Percentiles rank a stretch among this genome's conserved stretches.
phyloP scores from a whole-genome alignment of 2,888 invertebrate genomes.

The Rhagonycha fulva region DNA sequence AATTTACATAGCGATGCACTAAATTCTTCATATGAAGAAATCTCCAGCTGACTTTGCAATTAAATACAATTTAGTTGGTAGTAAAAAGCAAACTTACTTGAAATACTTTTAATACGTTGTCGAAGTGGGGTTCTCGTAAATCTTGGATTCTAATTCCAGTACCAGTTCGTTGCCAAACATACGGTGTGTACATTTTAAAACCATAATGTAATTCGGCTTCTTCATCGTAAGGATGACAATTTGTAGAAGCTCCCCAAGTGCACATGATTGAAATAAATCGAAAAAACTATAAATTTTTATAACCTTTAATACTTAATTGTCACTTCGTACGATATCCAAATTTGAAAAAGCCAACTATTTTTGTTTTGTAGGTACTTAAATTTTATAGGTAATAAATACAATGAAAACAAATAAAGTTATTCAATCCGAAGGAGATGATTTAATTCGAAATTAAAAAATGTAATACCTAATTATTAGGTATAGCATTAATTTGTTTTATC shows the following conservation, averaged over 20 bases:
- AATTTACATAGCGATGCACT: neutral
- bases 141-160: conserved; percentile 48
- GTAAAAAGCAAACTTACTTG: neutral
- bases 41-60: neutral
- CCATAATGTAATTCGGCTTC: neutral
- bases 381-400: too few relatives aligned
- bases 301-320: neutral
- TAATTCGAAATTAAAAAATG: neutral
- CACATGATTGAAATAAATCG: neutral
- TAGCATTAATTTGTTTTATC: neutral
- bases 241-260: neutral
- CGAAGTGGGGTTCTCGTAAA: conserved; percentile 36
- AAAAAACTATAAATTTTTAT: neutral
- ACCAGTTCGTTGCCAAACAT: conserved; percentile 45
- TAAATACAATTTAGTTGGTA: neutral
- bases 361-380: too few relatives aligned
- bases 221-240: neutral
- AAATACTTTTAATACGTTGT: neutral
- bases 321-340: neutral
- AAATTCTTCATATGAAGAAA: neutral
- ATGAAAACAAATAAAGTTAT: too few relatives aligned
- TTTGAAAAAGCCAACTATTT: neutral
- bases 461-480: neutral
- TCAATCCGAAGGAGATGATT: neutral
- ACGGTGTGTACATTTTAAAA: conserved; percentile 31